These are phyloP conservation scores for Aptenodytes forsteri DNA, from an alignment of 2,113 vertebrate genomes.

Conservation along the genomic window DNA sequence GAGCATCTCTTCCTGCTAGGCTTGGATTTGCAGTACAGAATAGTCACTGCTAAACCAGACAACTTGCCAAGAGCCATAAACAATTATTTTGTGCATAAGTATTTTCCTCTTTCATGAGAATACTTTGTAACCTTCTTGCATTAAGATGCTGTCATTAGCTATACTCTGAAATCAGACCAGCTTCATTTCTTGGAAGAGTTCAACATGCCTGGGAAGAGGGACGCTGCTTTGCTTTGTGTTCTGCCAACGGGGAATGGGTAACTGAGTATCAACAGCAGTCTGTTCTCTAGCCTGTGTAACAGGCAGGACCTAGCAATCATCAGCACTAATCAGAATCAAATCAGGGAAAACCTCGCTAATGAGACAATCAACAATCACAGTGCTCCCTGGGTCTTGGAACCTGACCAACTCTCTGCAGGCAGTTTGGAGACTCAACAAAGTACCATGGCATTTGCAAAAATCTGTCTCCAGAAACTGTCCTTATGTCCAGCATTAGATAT, in stretches of 20 bases:
- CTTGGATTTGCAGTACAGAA: not conserved
- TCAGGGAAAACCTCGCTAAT: not conserved
- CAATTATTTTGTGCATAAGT: not conserved
- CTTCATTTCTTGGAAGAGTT: not conserved
- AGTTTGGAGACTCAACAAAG: not conserved
- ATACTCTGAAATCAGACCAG: not conserved
- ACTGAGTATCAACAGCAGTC: not conserved
- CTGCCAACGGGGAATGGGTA: not conserved
- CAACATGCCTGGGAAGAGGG: not conserved
- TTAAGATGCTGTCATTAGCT: not conserved
- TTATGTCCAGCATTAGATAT: not conserved
- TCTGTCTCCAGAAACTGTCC: not conserved
- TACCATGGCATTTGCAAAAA: not conserved
- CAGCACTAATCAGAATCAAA: not conserved
- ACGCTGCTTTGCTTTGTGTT: not conserved
- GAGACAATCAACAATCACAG: not conserved
- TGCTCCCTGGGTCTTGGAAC: not conserved
- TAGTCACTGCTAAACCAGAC: not conserved
- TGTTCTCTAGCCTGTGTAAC: not conserved
- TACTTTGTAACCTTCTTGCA: not conserved
- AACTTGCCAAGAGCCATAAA: not conserved
- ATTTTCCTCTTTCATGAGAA: not conserved
- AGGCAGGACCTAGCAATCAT: not conserved
- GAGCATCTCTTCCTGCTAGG: not conserved
- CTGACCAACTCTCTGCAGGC: not conserved